These are phyloP conservation scores for Teleopsis dalmanni DNA, from an alignment of 1,140 invertebrate genomes.

Conservation along the genomic window DNA sequence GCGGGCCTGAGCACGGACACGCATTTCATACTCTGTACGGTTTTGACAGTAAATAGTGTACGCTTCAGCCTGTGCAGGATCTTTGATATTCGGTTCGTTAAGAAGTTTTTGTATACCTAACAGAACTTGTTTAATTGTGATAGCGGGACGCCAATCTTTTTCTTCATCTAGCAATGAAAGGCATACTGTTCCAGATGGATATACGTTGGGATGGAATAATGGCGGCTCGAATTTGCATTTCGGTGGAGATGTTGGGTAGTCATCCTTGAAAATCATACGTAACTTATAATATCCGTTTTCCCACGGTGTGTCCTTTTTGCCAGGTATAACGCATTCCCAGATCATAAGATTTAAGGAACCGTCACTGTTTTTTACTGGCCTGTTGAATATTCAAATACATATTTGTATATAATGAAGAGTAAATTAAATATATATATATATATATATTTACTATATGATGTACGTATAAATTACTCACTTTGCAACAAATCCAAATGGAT, in stretches of 20 bases:
- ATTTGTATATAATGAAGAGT: no score
- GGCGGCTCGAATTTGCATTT: conserved; percentile 99
- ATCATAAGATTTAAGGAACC: conserved; percentile 95
- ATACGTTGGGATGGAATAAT: conserved; percentile 98
- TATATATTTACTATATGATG: no score
- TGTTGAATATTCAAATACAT: no score
- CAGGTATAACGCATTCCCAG: conserved; percentile 99
- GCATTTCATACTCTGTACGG: conserved; percentile 92
- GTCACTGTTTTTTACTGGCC: conserved; percentile 92
- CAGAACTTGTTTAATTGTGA: conserved; percentile 98
- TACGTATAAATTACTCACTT: no score
- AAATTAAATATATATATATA: no score
- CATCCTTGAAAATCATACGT: conserved; percentile 99
- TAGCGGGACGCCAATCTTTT: conserved; percentile 98
- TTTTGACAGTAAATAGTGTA: conserved; percentile 99
- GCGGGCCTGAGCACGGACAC: conserved; percentile 91
- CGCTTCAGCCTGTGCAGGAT: conserved; percentile 98
- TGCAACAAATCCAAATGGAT: conserved; percentile 78
- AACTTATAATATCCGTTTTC: conserved; percentile 96
- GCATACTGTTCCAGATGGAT: conserved; percentile 98
- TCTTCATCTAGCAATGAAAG: conserved; percentile 96
- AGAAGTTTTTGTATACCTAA: conserved; percentile 97
- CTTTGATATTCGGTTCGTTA: conserved; percentile 98
- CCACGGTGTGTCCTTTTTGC: conserved; percentile 97
- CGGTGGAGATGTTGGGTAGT: conserved; percentile 98